Evolutionary conservation across 2,888 invertebrate genomes (phyloP).

Genomic region (Achlya flavicornis): DNA sequence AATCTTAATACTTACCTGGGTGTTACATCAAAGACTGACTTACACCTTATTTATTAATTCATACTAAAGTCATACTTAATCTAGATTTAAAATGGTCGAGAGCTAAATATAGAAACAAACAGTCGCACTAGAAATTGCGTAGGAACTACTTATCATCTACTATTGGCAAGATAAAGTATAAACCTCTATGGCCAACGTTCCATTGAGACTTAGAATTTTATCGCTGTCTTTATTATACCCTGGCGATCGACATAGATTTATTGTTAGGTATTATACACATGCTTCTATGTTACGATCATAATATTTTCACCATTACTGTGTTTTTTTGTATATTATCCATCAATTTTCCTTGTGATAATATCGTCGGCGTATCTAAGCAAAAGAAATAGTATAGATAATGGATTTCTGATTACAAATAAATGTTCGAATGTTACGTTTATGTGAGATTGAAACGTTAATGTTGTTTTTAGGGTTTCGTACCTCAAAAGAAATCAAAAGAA

Average conservation of each 20-base stretch:
- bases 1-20: too few species aligned
- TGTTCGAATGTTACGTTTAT: conserved; percentile 2
- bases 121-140: too few species aligned
- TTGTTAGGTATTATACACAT: not conserved
- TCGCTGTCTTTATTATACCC: not conserved
- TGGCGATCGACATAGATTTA: not conserved
- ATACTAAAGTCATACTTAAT: too few species aligned
- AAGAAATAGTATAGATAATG: conserved; percentile 8
- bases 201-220: not conserved
- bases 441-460: not conserved
- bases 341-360: not conserved
- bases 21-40: too few species aligned
- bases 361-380: not conserved
- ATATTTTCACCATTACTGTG: not conserved
- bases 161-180: not conserved
- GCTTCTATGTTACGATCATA: not conserved
- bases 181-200: not conserved
- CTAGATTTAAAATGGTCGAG: too few species aligned
- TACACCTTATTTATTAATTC: too few species aligned
- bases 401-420: conserved; percentile 9
- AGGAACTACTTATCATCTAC: not conserved
- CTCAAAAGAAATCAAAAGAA: too few species aligned
- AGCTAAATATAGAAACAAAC: too few species aligned
- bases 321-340: not conserved
- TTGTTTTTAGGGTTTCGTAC: not conserved